These are phyloP conservation scores for Rostratula benghalensis DNA, from an alignment of 2,113 vertebrate genomes.

Conservation along the genomic window DNA sequence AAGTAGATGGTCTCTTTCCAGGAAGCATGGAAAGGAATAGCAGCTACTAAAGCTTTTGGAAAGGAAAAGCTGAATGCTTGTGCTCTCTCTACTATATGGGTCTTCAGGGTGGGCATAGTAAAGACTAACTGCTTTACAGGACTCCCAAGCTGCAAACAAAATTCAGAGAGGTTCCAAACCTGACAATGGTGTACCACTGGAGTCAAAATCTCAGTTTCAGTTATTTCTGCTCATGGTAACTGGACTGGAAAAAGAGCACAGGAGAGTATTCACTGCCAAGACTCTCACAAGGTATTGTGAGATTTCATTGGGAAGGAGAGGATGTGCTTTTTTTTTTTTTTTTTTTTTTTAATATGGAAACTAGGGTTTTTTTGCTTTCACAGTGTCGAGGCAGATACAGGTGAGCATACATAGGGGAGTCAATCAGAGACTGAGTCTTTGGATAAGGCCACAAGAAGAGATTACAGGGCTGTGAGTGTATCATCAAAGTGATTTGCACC, in stretches of 20 bases:
- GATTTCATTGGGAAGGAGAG: background rate
- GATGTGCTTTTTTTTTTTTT: rapidly evolving
- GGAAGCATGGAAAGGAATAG: background rate
- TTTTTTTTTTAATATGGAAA: no score
- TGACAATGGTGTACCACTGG: background rate
- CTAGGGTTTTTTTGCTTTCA: background rate
- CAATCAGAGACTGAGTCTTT: background rate
- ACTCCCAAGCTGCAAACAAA: background rate
- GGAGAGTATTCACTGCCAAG: background rate
- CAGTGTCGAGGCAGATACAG: background rate
- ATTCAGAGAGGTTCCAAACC: rapidly evolving
- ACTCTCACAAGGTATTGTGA: background rate
- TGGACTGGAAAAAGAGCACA: background rate
- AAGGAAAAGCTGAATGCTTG: background rate
- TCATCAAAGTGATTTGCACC: background rate
- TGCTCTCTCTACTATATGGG: background rate
- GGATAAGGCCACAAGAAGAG: background rate
- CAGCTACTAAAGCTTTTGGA: background rate
- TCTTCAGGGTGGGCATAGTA: background rate
- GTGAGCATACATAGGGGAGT: background rate
- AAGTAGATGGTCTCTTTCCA: background rate
- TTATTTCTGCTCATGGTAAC: background rate
- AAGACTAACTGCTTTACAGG: background rate
- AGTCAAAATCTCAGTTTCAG: background rate
- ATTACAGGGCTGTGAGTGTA: background rate